phyloP scores from a whole-genome alignment of 2,888 invertebrate genomes.

The Malacosoma neustria region DNA sequence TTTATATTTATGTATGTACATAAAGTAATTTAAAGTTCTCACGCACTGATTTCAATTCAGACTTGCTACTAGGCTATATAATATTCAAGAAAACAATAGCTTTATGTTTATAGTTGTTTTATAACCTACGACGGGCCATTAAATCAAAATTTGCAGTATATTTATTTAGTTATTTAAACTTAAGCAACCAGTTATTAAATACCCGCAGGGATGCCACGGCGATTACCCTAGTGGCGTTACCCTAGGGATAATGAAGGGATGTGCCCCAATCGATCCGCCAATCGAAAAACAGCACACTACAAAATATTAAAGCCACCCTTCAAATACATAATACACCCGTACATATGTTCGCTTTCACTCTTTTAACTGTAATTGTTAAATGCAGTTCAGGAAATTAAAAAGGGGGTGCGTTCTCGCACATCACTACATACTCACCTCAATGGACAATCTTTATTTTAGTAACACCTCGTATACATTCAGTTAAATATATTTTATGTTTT shows the following conservation, averaged over 20 bases:
- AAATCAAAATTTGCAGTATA: no score
- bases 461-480: neutral
- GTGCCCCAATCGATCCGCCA: conserved; percentile 50
- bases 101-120: neutral
- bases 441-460: neutral
- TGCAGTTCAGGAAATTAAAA: conserved; percentile 42
- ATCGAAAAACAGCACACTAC: conserved; percentile 36
- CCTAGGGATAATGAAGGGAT: conserved; percentile 40
- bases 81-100: neutral
- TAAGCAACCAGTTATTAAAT: conserved; percentile 36
- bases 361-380: conserved; percentile 62
- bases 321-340: conserved; percentile 29
- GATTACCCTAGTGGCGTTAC: conserved; percentile 20
- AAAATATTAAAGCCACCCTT: conserved; percentile 46
- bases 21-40: neutral
- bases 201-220: conserved; percentile 41
- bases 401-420: conserved; percentile 27
- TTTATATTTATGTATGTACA: neutral
- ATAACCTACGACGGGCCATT: neutral
- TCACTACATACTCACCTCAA: neutral
- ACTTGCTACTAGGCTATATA: neutral
- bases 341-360: conserved; percentile 66
- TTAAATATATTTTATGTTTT: conserved; percentile 2
- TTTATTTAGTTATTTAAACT: conserved; percentile 4
- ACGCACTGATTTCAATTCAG: neutral